phyloP scores from a whole-genome alignment of 2,113 vertebrate species.

The Thermophis baileyi region DNA sequence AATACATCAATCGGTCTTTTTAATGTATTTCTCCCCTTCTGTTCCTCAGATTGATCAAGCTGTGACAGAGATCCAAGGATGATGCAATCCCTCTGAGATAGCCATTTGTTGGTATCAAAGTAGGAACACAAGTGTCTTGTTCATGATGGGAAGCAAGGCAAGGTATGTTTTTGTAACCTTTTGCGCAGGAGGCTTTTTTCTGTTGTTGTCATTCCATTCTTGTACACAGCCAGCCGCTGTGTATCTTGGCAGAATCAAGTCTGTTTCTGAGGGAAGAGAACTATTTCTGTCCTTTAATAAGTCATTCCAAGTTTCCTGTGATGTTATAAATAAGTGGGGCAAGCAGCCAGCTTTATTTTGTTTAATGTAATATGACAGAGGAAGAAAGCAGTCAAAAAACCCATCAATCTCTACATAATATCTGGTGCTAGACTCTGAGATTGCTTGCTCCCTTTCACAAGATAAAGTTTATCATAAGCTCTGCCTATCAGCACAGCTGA shows the following conservation, averaged over 20 bases:
- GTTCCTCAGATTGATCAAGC: conserved; percentile 9
- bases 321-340: conserved; percentile 75
- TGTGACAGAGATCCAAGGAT: neutral
- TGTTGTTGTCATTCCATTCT: conserved; percentile 40
- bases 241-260: conserved; percentile 70
- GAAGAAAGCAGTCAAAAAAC: conserved; percentile 49
- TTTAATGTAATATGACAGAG: conserved; percentile 74
- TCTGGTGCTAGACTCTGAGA: conserved; percentile 58
- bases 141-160: conserved; percentile 50
- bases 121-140: neutral
- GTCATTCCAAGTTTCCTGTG: conserved; percentile 74
- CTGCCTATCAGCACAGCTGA: conserved; percentile 53
- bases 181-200: conserved; percentile 52
- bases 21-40: neutral
- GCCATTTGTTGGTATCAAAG: neutral
- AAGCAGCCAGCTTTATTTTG: conserved; percentile 72
- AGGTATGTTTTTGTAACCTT: conserved; percentile 74
- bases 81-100: neutral
- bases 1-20: neutral
- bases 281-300: conserved; percentile 75
- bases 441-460: conserved; percentile 41
- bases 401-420: conserved; percentile 67
- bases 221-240: conserved; percentile 65
- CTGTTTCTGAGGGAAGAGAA: conserved; percentile 67
- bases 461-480: conserved; percentile 57